phyloP scores from a whole-genome alignment of 1,140 invertebrate genomes.

The Zaprionus ornatus region DNA sequence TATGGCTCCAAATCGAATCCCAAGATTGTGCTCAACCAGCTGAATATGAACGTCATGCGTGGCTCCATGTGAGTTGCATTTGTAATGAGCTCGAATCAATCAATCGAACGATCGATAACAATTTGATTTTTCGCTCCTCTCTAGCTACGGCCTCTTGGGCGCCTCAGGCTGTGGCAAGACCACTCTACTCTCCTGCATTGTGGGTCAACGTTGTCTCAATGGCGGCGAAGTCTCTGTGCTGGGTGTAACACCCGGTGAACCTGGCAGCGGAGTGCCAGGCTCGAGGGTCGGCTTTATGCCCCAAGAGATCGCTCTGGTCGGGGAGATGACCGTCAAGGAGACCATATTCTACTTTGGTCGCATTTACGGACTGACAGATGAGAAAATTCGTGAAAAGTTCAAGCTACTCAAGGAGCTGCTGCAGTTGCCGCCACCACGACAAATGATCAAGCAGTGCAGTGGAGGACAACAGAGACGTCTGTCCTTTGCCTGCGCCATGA shows the following conservation, averaged over 20 bases:
- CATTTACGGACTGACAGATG: constrained; percentile 90
- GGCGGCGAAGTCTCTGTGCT: constrained; percentile 91
- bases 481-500: constrained; percentile 93
- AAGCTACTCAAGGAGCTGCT: constrained; percentile 89
- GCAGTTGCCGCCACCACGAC: constrained; percentile 88
- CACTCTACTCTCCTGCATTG: constrained; percentile 93
- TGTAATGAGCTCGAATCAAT: constrained; percentile 30
- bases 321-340: constrained; percentile 93
- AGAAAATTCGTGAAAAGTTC: constrained; percentile 88
- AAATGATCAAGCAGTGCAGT: constrained; percentile 88
- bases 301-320: constrained; percentile 94
- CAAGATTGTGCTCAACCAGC: constrained; percentile 85
- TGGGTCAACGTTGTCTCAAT: constrained; percentile 90
- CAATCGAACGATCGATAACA: constrained; percentile 10
- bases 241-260: constrained; percentile 89
- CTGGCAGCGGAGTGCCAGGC: constrained; percentile 91
- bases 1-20: constrained; percentile 85
- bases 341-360: constrained; percentile 95
- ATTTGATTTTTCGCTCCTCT: constrained; percentile 15
- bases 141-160: constrained; percentile 93
- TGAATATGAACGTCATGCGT: constrained; percentile 86
- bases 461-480: constrained; percentile 95
- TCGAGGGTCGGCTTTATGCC: constrained; percentile 94
- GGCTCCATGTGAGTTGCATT: constrained; percentile 86
- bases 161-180: constrained; percentile 94